Percentiles rank a stretch among this genome's conserved stretches.
phyloP scores from a whole-genome alignment of 2,113 vertebrate species.

The Pseudolaguvia tuberculata region DNA sequence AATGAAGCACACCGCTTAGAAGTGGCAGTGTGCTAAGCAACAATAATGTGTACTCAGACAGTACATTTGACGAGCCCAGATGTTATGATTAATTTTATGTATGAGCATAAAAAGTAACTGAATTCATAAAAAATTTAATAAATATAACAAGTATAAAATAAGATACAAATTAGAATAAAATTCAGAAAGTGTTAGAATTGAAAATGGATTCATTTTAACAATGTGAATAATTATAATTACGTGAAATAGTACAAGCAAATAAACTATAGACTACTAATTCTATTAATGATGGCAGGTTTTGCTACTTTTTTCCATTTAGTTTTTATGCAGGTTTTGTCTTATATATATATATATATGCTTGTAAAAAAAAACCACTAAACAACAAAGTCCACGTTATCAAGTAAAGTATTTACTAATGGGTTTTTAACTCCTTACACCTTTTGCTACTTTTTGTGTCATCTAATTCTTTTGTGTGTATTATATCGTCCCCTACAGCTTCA shows the following conservation, averaged over 20 bases:
- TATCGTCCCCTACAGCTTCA: too few relatives aligned
- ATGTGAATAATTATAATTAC: too few relatives aligned
- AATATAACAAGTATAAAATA: background rate
- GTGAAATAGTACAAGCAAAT: too few relatives aligned
- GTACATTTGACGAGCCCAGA: conserved; percentile 57
- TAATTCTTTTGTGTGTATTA: too few relatives aligned
- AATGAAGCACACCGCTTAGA: background rate
- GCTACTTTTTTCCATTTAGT: too few relatives aligned
- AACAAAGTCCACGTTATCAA: too few relatives aligned
- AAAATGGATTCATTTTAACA: background rate
- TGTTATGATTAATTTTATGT: conserved; percentile 19
- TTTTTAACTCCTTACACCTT: background rate
- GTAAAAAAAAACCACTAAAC: too few relatives aligned
- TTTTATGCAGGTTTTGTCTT: too few relatives aligned
- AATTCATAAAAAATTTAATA: background rate
- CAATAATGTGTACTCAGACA: conserved; percentile 52
- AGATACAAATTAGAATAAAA: background rate
- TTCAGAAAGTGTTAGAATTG: background rate
- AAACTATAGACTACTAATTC: too few relatives aligned
- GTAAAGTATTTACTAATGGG: background rate
- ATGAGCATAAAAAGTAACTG: conserved; percentile 19
- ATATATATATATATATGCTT: too few relatives aligned
- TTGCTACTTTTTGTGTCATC: too few relatives aligned
- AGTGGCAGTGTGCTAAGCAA: conserved; percentile 45
- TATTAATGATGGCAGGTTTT: too few relatives aligned